A percentile compares a stretch with the other conserved stretches of the same genome.
phyloP scores from a whole-genome alignment of 2,888 invertebrate species.

The Erebia aethiops region DNA sequence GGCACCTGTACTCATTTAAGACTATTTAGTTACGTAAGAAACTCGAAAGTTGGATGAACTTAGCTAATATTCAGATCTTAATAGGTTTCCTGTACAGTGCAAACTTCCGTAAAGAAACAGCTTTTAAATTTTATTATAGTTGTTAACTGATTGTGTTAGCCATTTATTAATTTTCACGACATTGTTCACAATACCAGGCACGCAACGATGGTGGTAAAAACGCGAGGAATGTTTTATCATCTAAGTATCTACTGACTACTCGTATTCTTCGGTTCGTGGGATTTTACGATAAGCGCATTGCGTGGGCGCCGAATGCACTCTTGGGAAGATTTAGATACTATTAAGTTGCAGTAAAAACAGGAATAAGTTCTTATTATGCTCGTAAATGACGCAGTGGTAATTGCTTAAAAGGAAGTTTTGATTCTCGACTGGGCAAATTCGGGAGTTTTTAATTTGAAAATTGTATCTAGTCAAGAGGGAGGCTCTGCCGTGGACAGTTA shows the following conservation, averaged over 20 bases:
- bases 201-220: neutral
- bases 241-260: neutral
- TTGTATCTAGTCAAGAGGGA: too few species aligned
- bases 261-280: constrained; percentile 7
- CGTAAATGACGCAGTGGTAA: neutral
- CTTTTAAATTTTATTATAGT: neutral
- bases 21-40: too few species aligned
- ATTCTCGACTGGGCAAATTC: too few species aligned
- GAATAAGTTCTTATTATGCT: neutral
- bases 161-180: neutral
- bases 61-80: too few species aligned
- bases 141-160: neutral
- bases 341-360: constrained; percentile 4
- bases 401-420: too few species aligned
- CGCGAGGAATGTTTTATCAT: neutral
- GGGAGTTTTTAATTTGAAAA: too few species aligned
- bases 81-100: too few species aligned
- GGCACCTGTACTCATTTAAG: too few species aligned
- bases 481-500: too few species aligned
- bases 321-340: neutral
- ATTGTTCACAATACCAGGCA: neutral
- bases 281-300: constrained; percentile 12
- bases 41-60: too few species aligned
- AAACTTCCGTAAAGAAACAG: neutral
- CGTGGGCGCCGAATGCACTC: constrained; percentile 8